Percentiles rank a stretch among this genome's conserved stretches.
Conservation (phyloP, 2,113 vertebrate genomes). For the Anolis sagrei region DNA sequence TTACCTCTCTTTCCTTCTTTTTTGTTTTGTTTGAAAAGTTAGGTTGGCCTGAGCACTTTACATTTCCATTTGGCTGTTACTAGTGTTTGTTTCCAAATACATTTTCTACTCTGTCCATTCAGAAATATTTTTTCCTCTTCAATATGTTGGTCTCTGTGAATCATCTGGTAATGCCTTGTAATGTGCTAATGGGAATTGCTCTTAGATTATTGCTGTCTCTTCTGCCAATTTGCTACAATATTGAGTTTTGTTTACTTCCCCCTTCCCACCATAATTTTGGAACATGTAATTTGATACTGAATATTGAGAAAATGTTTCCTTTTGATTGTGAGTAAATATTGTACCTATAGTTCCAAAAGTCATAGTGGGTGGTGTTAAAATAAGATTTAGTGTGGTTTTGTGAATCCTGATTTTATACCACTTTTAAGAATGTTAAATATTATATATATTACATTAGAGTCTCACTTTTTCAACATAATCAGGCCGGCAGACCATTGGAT, state of each 20-base stretch:
- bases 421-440: too few species aligned
- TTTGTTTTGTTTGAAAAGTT: background rate
- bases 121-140: background rate
- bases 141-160: background rate
- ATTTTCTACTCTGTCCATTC: background rate
- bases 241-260: background rate
- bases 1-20: too few species aligned
- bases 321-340: background rate
- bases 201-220: background rate
- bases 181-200: background rate
- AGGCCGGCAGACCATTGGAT: too few species aligned
- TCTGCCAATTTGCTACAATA: background rate
- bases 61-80: background rate
- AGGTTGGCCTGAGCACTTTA: background rate
- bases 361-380: too few species aligned
- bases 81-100: background rate
- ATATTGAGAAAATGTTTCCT: background rate
- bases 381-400: too few species aligned
- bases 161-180: conserved; percentile 1
- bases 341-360: conserved; percentile 1
- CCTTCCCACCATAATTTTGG: background rate
- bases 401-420: too few species aligned
- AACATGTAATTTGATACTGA: background rate
- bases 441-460: too few species aligned
- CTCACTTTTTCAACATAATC: too few species aligned